These are phyloP conservation scores for Iguana delicatissima DNA, from an alignment of 2,797 vertebrate species.

Conservation along the genomic window DNA sequence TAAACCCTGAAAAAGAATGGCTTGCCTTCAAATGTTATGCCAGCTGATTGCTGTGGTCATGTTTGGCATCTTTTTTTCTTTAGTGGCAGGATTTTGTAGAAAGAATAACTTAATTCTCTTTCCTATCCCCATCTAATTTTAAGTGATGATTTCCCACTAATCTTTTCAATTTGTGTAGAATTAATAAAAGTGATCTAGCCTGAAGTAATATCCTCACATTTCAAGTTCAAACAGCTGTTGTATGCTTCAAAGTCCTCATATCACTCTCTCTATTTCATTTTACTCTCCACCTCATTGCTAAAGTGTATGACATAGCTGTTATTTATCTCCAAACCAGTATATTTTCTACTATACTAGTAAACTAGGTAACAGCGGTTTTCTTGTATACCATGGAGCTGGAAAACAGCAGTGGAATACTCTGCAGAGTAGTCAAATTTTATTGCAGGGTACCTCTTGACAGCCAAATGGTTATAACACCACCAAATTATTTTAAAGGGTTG, in stretches of 20 bases:
- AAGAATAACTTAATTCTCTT: conserved; percentile 1
- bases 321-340: not conserved
- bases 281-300: not conserved
- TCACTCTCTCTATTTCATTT: not conserved
- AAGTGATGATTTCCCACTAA: not conserved
- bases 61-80: conserved; percentile 9
- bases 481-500: no score
- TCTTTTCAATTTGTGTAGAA: conserved; percentile 10
- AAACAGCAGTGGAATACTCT: no score
- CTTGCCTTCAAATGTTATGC: conserved; percentile 11
- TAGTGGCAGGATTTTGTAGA: not conserved
- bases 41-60: not conserved
- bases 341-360: no score
- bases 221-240: conserved; percentile 2
- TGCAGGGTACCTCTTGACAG: no score
- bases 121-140: not conserved
- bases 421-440: no score
- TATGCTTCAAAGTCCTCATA: not conserved
- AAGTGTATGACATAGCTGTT: not conserved
- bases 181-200: not conserved
- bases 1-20: conserved; percentile 17
- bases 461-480: no score
- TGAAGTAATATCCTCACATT: not conserved
- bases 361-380: no score
- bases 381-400: no score